Conservation (phyloP, 37 sponge, comb jelly and placozoan genomes). For the Aphrocallistes beatrix region DNA sequence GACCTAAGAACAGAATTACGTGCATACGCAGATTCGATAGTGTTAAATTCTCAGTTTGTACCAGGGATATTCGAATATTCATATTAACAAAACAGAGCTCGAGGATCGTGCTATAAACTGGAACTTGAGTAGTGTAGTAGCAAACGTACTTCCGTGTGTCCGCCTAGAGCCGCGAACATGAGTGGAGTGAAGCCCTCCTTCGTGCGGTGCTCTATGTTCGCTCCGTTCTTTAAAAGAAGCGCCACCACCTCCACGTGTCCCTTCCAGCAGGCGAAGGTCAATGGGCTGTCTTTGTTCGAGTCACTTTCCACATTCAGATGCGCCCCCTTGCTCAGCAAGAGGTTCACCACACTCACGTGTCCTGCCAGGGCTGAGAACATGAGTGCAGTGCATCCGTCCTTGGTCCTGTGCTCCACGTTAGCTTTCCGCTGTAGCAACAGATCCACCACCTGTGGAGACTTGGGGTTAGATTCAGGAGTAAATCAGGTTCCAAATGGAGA, state of each 20-base stretch:
- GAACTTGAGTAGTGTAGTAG: too few species aligned
- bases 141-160: conserved; percentile 66
- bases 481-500: too few species aligned
- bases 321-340: conserved; percentile 71
- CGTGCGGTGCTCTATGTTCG: conserved; percentile 91
- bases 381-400: conserved; percentile 95
- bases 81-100: too few species aligned
- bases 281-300: conserved; percentile 93
- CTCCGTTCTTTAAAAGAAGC: conserved; percentile 65
- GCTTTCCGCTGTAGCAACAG: conserved; percentile 72
- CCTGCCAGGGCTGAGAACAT: conserved; percentile 96
- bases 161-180: conserved; percentile 97
- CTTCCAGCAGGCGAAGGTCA: conserved; percentile 99
- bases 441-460: conserved; percentile 38
- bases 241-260: conserved; percentile 93
- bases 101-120: too few species aligned
- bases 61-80: too few species aligned
- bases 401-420: conserved; percentile 86
- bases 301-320: conserved; percentile 86
- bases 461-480: too few species aligned
- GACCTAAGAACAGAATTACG: too few species aligned
- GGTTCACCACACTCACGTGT: conserved; percentile 69
- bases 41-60: too few species aligned
- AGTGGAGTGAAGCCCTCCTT: conserved; percentile 96
- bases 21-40: too few species aligned